Evolutionary conservation across 2,113 vertebrate species (phyloP).

Genomic region (Machaerirhynchus nigripectus): DNA sequence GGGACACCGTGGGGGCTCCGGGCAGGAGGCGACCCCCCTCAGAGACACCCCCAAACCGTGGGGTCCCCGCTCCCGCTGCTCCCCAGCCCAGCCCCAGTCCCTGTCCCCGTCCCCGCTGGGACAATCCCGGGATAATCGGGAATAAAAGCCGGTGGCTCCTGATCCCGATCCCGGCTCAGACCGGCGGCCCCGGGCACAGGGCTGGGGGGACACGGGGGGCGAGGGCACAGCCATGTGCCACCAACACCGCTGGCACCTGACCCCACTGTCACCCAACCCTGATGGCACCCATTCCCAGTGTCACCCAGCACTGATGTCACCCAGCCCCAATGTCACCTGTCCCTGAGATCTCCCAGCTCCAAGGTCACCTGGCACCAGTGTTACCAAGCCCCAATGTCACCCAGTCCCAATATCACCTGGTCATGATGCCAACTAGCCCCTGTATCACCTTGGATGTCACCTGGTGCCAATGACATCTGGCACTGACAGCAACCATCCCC

Average conservation of each 20-base stretch:
- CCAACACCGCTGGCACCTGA: background rate
- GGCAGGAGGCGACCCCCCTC: background rate
- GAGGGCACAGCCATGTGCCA: background rate
- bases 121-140: background rate
- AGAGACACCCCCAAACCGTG: too few species aligned
- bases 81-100: too few species aligned
- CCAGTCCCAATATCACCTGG: background rate
- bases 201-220: background rate
- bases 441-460: background rate
- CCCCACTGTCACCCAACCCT: background rate
- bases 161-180: background rate
- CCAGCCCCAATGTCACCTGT: background rate
- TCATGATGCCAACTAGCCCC: too few species aligned
- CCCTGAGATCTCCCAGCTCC: too few species aligned
- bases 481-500: accelerated
- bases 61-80: background rate
- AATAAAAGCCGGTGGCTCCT: background rate
- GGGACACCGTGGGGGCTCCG: background rate
- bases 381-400: accelerated
- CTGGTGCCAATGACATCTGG: background rate
- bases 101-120: background rate
- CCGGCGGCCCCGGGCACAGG: background rate
- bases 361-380: background rate
- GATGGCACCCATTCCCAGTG: background rate
- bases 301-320: background rate